Evolutionary conservation across 2,888 invertebrate genomes (phyloP).

Genomic region (Trichacis sp.): DNA sequence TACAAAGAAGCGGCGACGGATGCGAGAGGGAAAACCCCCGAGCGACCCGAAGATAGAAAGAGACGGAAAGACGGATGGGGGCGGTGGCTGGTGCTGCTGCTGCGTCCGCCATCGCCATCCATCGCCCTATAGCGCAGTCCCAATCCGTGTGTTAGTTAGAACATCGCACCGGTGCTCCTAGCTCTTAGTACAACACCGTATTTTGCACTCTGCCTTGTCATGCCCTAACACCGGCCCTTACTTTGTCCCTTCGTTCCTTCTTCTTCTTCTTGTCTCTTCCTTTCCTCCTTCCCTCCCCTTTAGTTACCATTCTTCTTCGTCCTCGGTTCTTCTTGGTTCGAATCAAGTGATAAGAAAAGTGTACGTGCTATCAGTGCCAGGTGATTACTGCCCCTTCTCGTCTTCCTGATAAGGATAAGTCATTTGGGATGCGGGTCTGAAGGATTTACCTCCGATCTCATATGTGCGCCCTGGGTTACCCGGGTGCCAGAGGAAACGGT

Average conservation of each 20-base stretch:
- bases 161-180: slow-evolving; percentile 61
- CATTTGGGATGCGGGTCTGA: no score
- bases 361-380: no score
- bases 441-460: no score
- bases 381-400: no score
- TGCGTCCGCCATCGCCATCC: slow-evolving; percentile 75
- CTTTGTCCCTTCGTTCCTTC: slow-evolving; percentile 44
- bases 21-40: slow-evolving; percentile 15
- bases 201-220: slow-evolving; percentile 60
- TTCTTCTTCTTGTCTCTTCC: slow-evolving; percentile 47
- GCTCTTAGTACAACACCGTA: slow-evolving; percentile 60
- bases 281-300: slow-evolving; percentile 30
- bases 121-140: slow-evolving; percentile 62
- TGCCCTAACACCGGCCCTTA: slow-evolving; percentile 63
- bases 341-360: no score
- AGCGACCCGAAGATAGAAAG: not conserved
- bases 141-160: slow-evolving; percentile 60
- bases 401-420: no score
- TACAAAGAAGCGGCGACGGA: slow-evolving; percentile 16
- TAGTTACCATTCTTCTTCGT: slow-evolving; percentile 26
- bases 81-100: slow-evolving; percentile 72
- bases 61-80: slow-evolving; percentile 52
- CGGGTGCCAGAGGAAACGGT: slow-evolving; percentile 15
- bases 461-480: no score
- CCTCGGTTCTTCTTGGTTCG: slow-evolving; percentile 26